Conservation (phyloP, 2,888 invertebrate species). For the Chaetogeoica ovagalla region DNA sequence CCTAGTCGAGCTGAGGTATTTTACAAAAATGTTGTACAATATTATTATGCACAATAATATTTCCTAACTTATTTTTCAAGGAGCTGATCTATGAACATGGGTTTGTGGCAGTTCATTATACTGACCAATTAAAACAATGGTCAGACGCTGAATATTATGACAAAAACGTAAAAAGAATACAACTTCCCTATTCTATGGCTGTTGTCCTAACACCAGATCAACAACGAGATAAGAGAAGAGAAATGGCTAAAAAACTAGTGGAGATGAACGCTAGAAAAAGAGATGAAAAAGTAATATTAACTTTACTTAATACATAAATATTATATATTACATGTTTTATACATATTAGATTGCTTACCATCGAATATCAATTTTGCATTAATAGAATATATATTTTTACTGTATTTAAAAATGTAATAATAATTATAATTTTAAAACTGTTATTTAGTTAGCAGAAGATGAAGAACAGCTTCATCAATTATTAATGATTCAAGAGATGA, state of each 20-base stretch:
- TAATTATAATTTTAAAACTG: slow-evolving; percentile 9
- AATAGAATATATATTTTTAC: too few species aligned
- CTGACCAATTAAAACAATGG: slow-evolving; percentile 79
- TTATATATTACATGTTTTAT: too few species aligned
- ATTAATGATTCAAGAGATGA: slow-evolving; percentile 73
- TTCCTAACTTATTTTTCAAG: slow-evolving; percentile 58
- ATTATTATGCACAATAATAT: background rate
- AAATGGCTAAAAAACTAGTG: slow-evolving; percentile 79
- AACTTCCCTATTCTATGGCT: slow-evolving; percentile 76
- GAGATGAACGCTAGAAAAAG: slow-evolving; percentile 89
- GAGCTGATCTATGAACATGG: slow-evolving; percentile 82
- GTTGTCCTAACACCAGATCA: slow-evolving; percentile 72
- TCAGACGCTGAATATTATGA: slow-evolving; percentile 80
- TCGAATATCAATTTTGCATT: too few species aligned
- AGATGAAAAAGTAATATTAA: slow-evolving; percentile 70
- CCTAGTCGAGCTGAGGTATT: slow-evolving; percentile 77
- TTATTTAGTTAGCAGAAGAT: slow-evolving; percentile 74
- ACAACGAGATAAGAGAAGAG: slow-evolving; percentile 83
- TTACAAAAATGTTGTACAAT: background rate
- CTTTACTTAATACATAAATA: background rate
- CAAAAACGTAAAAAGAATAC: slow-evolving; percentile 78
- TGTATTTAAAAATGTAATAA: background rate
- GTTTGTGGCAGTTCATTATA: slow-evolving; percentile 76
- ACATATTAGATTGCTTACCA: too few species aligned
- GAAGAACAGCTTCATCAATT: slow-evolving; percentile 82